These are phyloP conservation scores for Mungos mungo DNA, from an alignment of 2,113 vertebrate species.

Conservation along the genomic window DNA sequence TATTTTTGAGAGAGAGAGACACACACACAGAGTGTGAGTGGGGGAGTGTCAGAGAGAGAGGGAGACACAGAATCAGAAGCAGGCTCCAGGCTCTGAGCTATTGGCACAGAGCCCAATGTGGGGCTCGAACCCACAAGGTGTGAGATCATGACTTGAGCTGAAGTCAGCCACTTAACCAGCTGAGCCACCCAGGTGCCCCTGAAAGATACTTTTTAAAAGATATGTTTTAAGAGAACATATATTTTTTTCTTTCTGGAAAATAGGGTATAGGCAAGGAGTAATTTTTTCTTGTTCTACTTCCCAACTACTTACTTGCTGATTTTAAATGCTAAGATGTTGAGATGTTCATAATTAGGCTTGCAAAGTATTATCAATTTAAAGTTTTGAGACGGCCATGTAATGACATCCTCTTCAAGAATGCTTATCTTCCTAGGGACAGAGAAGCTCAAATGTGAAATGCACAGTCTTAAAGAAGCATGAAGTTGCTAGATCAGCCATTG, in stretches of 20 bases:
- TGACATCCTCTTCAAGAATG: slow-evolving; percentile 78
- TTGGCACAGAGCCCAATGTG: too few relatives aligned
- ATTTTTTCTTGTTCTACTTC: not conserved
- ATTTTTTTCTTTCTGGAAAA: not conserved
- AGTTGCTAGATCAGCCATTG: slow-evolving; percentile 77
- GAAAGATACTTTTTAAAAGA: not conserved
- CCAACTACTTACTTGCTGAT: not conserved
- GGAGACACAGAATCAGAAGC: too few relatives aligned
- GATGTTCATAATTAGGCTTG: not conserved
- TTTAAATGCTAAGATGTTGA: not conserved
- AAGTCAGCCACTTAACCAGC: too few relatives aligned
- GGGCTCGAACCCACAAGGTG: too few relatives aligned
- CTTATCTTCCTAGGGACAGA: slow-evolving; percentile 81
- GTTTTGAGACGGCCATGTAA: slow-evolving; percentile 53
- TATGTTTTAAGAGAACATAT: not conserved
- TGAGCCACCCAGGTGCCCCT: too few relatives aligned
- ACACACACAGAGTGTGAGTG: too few relatives aligned
- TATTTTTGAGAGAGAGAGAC: too few relatives aligned
- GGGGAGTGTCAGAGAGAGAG: too few relatives aligned
- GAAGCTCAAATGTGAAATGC: slow-evolving; percentile 78
- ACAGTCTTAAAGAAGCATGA: slow-evolving; percentile 79
- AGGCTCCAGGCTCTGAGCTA: too few relatives aligned
- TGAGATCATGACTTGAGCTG: too few relatives aligned
- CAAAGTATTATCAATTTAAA: not conserved
- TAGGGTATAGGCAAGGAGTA: not conserved